A percentile compares a stretch with the other conserved stretches of the same genome.
Evolutionary conservation across 2,888 invertebrate genomes (phyloP).

Genomic region (Eubasilissa splendida): DNA sequence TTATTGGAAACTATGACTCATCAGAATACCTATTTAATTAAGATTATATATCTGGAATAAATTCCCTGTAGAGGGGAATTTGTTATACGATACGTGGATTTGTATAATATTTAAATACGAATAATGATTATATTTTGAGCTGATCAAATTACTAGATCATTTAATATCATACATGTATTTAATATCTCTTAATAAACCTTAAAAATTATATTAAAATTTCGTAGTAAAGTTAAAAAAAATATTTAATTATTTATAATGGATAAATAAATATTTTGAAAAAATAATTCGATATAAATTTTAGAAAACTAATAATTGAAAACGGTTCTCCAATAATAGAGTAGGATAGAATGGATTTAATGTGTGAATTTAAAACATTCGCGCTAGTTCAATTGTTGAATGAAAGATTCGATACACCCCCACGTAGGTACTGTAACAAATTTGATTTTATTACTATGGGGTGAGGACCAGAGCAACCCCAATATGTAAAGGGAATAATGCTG

Average conservation of each 20-base stretch:
- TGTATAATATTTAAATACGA: constrained; percentile 3
- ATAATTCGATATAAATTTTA: too few species aligned
- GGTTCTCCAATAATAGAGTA: not conserved
- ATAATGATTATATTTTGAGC: constrained; percentile 18
- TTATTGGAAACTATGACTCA: too few species aligned
- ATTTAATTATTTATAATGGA: too few species aligned
- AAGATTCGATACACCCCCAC: constrained; percentile 40
- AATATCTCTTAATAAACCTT: too few species aligned
- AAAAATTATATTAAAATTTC: too few species aligned
- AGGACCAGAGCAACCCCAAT: constrained; percentile 41
- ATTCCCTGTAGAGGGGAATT: constrained; percentile 14
- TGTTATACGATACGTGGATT: constrained; percentile 17
- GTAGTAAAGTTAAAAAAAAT: too few species aligned
- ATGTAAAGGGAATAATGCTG: constrained; percentile 54
- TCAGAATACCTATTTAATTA: too few species aligned
- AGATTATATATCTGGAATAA: constrained; percentile 3
- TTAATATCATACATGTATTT: too few species aligned
- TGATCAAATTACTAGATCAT: not conserved
- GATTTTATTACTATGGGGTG: constrained; percentile 55
- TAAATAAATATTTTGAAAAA: too few species aligned
- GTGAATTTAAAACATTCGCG: constrained; percentile 16
- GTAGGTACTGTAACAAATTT: constrained; percentile 53
- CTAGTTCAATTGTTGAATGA: constrained; percentile 38
- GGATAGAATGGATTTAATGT: constrained; percentile 13
- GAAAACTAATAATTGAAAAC: not conserved